Percentiles rank a stretch among this genome's conserved stretches.
These are phyloP conservation scores for Cathartes aura DNA, from an alignment of 2,113 vertebrate species.

Conservation along the genomic window DNA sequence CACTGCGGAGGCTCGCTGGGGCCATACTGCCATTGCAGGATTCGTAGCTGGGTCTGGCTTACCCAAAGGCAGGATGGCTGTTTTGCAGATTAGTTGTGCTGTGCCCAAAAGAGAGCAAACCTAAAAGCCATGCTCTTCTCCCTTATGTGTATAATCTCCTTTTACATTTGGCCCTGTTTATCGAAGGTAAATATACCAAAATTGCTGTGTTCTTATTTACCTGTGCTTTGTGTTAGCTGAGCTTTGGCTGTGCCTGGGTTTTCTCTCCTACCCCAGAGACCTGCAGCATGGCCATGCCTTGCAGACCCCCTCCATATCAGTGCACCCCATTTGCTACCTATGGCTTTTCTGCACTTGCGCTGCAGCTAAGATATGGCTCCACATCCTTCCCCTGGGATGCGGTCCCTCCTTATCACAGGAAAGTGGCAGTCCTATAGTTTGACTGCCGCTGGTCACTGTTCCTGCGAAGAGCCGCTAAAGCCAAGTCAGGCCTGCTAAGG, in stretches of 20 bases:
- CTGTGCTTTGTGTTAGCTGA: not conserved
- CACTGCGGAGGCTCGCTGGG: fast-evolving
- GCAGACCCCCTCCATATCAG: not conserved
- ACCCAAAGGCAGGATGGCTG: not conserved
- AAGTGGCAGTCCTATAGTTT: not conserved
- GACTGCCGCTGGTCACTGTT: not conserved
- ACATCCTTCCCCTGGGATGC: not conserved
- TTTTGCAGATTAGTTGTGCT: not conserved
- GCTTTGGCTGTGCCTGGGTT: not conserved
- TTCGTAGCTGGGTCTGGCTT: not conserved
- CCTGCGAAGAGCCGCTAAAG: not conserved
- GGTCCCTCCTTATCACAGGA: not conserved
- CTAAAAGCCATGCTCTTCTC: not conserved
- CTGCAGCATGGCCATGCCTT: not conserved
- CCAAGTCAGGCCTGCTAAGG: not conserved
- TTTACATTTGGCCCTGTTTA: not conserved
- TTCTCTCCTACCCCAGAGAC: not conserved
- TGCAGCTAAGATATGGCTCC: not conserved
- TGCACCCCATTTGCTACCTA: not conserved
- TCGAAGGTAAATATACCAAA: not conserved
- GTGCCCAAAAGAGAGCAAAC: not conserved
- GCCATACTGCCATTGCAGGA: not conserved
- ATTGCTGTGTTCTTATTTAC: not conserved
- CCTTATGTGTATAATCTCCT: not conserved
- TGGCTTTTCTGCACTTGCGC: not conserved